phyloP scores from a whole-genome alignment of 2,888 invertebrate genomes.

The Stictocephala bisonia region DNA sequence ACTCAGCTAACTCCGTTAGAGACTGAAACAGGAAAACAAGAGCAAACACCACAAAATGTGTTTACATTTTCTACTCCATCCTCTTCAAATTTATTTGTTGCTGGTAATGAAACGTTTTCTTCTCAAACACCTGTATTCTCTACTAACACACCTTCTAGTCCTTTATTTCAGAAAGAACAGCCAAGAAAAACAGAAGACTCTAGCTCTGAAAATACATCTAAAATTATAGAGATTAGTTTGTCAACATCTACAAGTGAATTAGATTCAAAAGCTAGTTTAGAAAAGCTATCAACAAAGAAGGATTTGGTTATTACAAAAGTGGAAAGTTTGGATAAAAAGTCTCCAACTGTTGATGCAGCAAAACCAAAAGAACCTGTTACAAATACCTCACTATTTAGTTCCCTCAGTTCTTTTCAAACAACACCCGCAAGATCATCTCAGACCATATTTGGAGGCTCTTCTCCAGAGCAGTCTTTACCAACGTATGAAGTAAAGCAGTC shows the following conservation, averaged over 20 bases:
- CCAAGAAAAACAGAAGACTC: slow-evolving; percentile 3
- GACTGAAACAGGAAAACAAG: slow-evolving; percentile 4
- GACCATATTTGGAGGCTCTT: slow-evolving; percentile 35
- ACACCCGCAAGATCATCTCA: slow-evolving; percentile 20
- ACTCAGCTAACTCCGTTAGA: not conserved
- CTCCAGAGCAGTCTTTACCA: not conserved
- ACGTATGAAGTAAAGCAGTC: slow-evolving; percentile 10
- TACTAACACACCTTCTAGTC: not conserved
- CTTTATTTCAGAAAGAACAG: slow-evolving; percentile 1
- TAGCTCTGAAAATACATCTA: not conserved
- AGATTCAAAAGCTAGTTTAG: slow-evolving; percentile 49
- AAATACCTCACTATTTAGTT: slow-evolving; percentile 50
- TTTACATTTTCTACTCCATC: slow-evolving; percentile 12
- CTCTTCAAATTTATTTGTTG: slow-evolving; percentile 36
- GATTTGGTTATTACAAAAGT: slow-evolving; percentile 55
- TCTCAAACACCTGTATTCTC: not conserved
- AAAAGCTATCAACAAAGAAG: slow-evolving; percentile 57
- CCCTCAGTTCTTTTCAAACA: not conserved
- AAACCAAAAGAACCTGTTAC: not conserved
- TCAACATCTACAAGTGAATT: slow-evolving; percentile 54
- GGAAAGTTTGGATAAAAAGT: not conserved
- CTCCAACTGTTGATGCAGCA: slow-evolving; percentile 8
- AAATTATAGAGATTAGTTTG: slow-evolving; percentile 39
- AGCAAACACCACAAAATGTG: not conserved
- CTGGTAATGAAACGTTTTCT: not conserved